These are phyloP conservation scores for Etheostoma spectabile DNA, from an alignment of 2,113 vertebrate genomes.

Conservation along the genomic window DNA sequence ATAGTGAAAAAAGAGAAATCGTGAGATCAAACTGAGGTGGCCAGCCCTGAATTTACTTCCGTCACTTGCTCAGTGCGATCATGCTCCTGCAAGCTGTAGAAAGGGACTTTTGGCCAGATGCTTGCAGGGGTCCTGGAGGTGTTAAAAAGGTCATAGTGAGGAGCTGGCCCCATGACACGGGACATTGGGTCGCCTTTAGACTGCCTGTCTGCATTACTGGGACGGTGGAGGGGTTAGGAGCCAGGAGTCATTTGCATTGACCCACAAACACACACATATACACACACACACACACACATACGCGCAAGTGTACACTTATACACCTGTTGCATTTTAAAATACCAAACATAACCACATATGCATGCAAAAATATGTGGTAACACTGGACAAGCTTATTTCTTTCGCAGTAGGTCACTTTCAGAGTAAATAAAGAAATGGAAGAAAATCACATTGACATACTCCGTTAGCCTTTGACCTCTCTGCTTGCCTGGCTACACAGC, in stretches of 20 bases:
- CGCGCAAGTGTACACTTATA: conserved; percentile 1
- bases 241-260: conserved; percentile 57
- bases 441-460: conserved; percentile 21
- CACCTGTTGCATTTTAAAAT: conserved; percentile 72
- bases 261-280: conserved; percentile 23
- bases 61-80: conserved; percentile 3
- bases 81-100: conserved; percentile 40
- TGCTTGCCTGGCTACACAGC: conserved; percentile 12
- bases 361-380: conserved; percentile 12
- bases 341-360: conserved; percentile 35
- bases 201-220: conserved; percentile 76
- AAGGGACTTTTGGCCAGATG: conserved; percentile 65
- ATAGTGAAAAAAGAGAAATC: neutral
- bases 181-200: conserved; percentile 53
- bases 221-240: conserved; percentile 51
- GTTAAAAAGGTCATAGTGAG: conserved; percentile 69
- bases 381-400: neutral
- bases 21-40: neutral
- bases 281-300: conserved; percentile 13
- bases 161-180: conserved; percentile 55
- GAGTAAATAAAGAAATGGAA: conserved; percentile 28
- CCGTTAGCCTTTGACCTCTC: conserved; percentile 18
- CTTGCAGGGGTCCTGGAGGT: conserved; percentile 62
- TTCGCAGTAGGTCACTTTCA: conserved; percentile 2
- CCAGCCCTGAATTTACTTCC: conserved; percentile 2